Evolutionary conservation across 2,113 vertebrate genomes (phyloP).

Genomic region (Cricetomys ansorgei): DNA sequence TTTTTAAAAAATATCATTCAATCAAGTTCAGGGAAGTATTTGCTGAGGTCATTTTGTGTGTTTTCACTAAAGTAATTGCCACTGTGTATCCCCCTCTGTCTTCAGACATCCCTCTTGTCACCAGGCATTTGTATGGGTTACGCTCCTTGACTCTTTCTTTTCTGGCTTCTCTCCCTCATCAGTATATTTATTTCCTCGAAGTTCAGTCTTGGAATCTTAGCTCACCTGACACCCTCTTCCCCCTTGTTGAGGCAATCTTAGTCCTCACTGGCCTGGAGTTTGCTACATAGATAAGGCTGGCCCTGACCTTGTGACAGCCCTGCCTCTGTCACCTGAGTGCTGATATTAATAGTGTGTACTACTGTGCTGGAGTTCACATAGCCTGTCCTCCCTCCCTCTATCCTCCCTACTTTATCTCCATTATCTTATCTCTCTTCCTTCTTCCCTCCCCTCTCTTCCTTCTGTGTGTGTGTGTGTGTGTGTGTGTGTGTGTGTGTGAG

Average conservation of each 20-base stretch:
- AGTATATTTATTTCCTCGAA: neutral
- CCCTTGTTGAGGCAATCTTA: neutral
- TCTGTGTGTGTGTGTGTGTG: neutral
- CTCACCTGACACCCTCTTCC: neutral
- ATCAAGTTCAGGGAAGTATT: neutral
- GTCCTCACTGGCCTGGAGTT: neutral
- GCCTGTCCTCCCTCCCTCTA: neutral
- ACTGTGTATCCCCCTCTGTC: neutral
- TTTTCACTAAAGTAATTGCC: conserved; percentile 7
- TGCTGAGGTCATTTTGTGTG: conserved; percentile 41
- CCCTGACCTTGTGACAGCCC: neutral
- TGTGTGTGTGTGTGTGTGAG: neutral
- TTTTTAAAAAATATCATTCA: conserved; percentile 13
- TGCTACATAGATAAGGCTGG: neutral
- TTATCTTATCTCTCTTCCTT: no score
- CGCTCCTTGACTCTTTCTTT: neutral
- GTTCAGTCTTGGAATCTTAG: conserved; percentile 14
- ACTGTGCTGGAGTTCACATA: neutral
- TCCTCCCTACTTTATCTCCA: no score
- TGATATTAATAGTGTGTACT: neutral
- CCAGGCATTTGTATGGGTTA: neutral
- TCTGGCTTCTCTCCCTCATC: neutral
- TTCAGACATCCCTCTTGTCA: neutral
- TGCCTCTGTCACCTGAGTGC: neutral
- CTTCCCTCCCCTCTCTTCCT: neutral